These are phyloP conservation scores for Diaperis boleti DNA, from an alignment of 2,888 invertebrate species.

Conservation along the genomic window DNA sequence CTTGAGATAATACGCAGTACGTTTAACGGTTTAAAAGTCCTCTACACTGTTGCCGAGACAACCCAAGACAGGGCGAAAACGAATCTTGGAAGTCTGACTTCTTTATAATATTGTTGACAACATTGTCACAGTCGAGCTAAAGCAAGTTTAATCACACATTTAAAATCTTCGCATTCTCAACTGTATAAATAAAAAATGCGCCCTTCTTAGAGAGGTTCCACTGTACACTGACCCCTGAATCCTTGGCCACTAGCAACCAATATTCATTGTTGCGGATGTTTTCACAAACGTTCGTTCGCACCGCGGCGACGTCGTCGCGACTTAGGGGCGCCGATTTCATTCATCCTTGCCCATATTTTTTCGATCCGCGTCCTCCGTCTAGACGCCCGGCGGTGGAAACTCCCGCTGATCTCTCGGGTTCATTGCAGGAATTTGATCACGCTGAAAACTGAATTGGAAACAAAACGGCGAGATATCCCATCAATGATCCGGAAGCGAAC, in stretches of 20 bases:
- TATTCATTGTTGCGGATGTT: constrained; percentile 13
- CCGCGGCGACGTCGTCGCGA: constrained; percentile 45
- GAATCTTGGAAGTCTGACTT: too few species aligned
- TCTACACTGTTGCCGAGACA: too few species aligned
- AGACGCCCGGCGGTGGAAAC: constrained; percentile 20
- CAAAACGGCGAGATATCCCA: too few species aligned
- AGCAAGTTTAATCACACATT: too few species aligned
- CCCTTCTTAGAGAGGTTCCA: too few species aligned
- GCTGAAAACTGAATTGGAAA: not conserved
- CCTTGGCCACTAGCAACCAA: constrained; percentile 42
- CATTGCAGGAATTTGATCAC: constrained; percentile 5
- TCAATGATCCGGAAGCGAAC: not conserved
- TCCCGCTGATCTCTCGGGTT: constrained; percentile 12
- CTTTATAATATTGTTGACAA: too few species aligned
- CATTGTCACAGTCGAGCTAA: too few species aligned
- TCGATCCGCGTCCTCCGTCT: constrained; percentile 34
- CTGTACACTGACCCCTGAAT: constrained; percentile 52
- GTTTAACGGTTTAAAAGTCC: too few species aligned
- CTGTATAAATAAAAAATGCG: too few species aligned
- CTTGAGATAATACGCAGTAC: too few species aligned
- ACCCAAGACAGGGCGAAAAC: too few species aligned
- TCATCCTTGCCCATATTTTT: constrained; percentile 45
- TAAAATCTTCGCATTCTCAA: too few species aligned
- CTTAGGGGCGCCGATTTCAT: constrained; percentile 51
- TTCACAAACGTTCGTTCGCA: constrained; percentile 22